These are phyloP conservation scores for Hydrozoanthus gracilis DNA, from an alignment of 92 coral and sea anemone species.

Conservation along the genomic window DNA sequence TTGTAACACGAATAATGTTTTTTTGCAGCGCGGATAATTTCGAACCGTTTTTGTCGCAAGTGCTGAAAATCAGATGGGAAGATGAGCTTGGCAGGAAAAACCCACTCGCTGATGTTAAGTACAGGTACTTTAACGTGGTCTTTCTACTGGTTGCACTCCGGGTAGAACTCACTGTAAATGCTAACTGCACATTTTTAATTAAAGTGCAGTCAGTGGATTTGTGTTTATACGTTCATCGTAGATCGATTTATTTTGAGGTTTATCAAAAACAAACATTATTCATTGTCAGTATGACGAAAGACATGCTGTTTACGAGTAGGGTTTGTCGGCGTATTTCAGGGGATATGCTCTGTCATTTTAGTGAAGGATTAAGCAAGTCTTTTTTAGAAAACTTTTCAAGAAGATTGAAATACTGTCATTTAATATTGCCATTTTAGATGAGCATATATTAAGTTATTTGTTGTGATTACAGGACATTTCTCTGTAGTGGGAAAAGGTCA, in stretches of 20 bases:
- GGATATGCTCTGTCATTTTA: not conserved
- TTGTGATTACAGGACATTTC: not conserved
- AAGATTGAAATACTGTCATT: not conserved
- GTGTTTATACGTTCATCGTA: not conserved
- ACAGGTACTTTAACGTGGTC: conserved; percentile 66
- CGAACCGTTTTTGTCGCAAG: conserved; percentile 93
- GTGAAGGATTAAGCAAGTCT: no score
- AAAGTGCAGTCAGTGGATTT: not conserved
- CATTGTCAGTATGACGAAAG: conserved; percentile 15
- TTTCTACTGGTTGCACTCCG: not conserved
- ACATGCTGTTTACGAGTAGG: not conserved
- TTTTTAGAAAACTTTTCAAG: no score
- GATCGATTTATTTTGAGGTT: not conserved
- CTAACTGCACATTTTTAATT: not conserved
- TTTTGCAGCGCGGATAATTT: conserved; percentile 89
- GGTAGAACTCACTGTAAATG: not conserved
- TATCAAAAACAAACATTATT: conserved; percentile 31
- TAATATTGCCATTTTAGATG: not conserved
- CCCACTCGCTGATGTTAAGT: conserved; percentile 78
- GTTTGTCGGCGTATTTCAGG: not conserved
- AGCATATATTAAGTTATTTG: not conserved
- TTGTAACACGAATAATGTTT: conserved; percentile 15
- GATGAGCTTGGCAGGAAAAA: conserved; percentile 87
- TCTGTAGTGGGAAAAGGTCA: not conserved
- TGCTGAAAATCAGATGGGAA: conserved; percentile 94